These are phyloP conservation scores for Stenopsyche tienmushanensis DNA, from an alignment of 1,140 invertebrate species.

Conservation along the genomic window DNA sequence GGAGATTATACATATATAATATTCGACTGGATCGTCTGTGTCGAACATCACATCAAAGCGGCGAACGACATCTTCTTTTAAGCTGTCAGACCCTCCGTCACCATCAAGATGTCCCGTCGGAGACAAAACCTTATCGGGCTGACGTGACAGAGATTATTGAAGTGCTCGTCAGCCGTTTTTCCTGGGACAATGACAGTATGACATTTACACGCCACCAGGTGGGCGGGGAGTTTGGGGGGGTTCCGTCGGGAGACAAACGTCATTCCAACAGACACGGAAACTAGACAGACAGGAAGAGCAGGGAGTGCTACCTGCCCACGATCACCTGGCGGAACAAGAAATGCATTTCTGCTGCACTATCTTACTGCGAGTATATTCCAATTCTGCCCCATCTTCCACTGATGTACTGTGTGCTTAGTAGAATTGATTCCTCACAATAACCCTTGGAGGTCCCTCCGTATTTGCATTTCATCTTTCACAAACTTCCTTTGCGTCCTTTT, in stretches of 20 bases:
- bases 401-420: slow-evolving; percentile 24
- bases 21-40: too few species aligned
- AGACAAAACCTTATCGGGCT: slow-evolving; percentile 24
- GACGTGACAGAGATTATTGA: slow-evolving; percentile 32
- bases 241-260: slow-evolving; percentile 21
- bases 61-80: too few species aligned
- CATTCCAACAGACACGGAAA: slow-evolving; percentile 35
- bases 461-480: too few species aligned
- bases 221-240: slow-evolving; percentile 16
- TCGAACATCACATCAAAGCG: too few species aligned
- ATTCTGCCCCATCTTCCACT: slow-evolving; percentile 27
- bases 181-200: slow-evolving; percentile 25
- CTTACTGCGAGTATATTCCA: slow-evolving; percentile 27
- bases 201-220: slow-evolving; percentile 22
- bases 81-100: slow-evolving; percentile 20
- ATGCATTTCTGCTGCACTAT: slow-evolving; percentile 29
- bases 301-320: background rate
- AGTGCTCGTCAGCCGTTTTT: slow-evolving; percentile 25
- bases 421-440: slow-evolving; percentile 22
- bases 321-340: slow-evolving; percentile 37
- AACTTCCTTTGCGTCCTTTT: too few species aligned
- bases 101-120: slow-evolving; percentile 1
- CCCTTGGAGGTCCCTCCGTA: too few species aligned
- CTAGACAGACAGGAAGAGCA: slow-evolving; percentile 22
- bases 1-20: too few species aligned